A percentile compares a stretch with the other conserved stretches of the same genome.
Evolutionary conservation across 2,113 vertebrate genomes (phyloP).

Genomic region (Eclectus roratus): DNA sequence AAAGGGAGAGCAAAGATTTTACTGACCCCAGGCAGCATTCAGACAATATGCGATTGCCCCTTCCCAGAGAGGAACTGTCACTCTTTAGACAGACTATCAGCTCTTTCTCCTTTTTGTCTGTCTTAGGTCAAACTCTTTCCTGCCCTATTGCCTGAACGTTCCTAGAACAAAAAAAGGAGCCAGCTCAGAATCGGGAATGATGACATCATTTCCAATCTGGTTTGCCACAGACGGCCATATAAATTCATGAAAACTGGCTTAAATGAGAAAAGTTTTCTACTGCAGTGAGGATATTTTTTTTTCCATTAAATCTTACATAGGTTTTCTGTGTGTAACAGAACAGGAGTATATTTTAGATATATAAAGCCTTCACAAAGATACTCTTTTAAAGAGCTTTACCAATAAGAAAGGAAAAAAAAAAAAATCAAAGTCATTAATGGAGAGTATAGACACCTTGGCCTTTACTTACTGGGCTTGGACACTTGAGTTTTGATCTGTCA

Average conservation of each 20-base stretch:
- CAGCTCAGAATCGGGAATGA: background rate
- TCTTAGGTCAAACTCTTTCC: background rate
- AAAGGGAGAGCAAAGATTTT: slow-evolving; percentile 16
- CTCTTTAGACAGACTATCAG: background rate
- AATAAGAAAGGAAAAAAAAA: background rate
- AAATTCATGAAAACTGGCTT: background rate
- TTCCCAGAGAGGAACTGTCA: background rate
- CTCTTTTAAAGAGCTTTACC: background rate
- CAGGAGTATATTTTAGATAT: background rate
- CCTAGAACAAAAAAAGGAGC: background rate
- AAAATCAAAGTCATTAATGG: background rate
- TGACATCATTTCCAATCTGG: background rate
- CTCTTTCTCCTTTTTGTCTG: background rate
- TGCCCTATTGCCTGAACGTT: background rate
- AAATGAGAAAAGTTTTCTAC: background rate
- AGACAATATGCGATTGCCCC: background rate
- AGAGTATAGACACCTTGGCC: background rate
- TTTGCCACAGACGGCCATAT: background rate
- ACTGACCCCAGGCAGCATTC: background rate
- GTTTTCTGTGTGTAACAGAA: background rate
- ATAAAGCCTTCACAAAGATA: background rate
- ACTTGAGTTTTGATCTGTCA: slow-evolving; percentile 80
- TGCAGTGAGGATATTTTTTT: background rate
- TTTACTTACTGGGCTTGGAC: slow-evolving; percentile 84
- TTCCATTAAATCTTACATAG: background rate